These are phyloP conservation scores for Palaemon carinicauda DNA, from an alignment of 1,140 invertebrate genomes.

Conservation along the genomic window DNA sequence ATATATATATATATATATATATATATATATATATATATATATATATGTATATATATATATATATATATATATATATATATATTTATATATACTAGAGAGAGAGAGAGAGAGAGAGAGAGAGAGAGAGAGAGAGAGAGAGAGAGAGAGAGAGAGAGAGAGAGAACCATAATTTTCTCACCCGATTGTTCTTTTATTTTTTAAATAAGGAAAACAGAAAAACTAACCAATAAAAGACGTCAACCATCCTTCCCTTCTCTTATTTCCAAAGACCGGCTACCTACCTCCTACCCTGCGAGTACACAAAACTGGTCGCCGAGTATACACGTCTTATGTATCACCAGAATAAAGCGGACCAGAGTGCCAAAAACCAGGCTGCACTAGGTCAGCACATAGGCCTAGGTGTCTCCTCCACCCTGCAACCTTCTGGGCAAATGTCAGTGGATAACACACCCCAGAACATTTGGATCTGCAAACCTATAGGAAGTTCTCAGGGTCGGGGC, in stretches of 20 bases:
- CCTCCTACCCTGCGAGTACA: conserved; percentile 85
- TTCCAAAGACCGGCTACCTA: conserved; percentile 76
- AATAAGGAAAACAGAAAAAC: too few species aligned
- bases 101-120: too few species aligned
- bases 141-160: too few species aligned
- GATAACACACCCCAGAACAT: conserved; percentile 63
- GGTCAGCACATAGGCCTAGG: conserved; percentile 65
- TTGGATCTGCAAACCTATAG: conserved; percentile 89
- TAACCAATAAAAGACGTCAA: not conserved
- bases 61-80: too few species aligned
- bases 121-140: too few species aligned
- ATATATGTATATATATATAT: too few species aligned
- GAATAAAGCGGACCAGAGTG: conserved; percentile 67
- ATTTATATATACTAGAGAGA: too few species aligned
- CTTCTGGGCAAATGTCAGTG: not conserved
- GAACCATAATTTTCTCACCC: too few species aligned
- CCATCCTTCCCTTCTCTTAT: not conserved
- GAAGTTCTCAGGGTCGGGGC: conserved; percentile 82
- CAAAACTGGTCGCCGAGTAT: conserved; percentile 81
- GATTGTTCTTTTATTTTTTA: too few species aligned
- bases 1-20: too few species aligned
- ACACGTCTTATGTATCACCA: conserved; percentile 64
- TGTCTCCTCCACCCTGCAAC: not conserved
- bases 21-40: too few species aligned
- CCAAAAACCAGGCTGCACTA: conserved; percentile 83